These are phyloP conservation scores for Mechanitis messenoides DNA, from an alignment of 2,888 invertebrate species.

Conservation along the genomic window DNA sequence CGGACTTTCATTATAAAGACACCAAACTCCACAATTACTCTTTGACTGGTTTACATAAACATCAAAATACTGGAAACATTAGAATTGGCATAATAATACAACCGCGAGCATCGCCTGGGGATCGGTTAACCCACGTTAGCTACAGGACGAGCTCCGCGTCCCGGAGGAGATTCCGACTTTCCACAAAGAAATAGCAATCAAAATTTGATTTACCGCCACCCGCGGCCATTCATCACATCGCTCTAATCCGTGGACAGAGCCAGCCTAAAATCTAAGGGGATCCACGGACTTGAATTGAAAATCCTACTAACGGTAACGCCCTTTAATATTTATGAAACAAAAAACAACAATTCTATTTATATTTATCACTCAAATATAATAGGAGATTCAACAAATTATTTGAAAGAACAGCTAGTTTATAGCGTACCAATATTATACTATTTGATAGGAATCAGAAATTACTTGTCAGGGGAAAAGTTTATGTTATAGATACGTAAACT, in stretches of 20 bases:
- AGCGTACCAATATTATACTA: too few species aligned
- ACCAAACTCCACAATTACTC: neutral
- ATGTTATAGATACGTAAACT: too few species aligned
- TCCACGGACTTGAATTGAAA: constrained; percentile 69
- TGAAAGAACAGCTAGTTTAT: too few species aligned
- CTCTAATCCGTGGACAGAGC: constrained; percentile 69
- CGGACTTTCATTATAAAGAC: too few species aligned
- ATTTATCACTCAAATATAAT: neutral
- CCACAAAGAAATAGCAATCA: constrained; percentile 76
- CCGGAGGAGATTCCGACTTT: constrained; percentile 65
- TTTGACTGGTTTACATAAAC: neutral
- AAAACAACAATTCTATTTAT: constrained; percentile 43
- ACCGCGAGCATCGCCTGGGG: constrained; percentile 55
- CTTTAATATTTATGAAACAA: constrained; percentile 71
- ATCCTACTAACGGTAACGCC: constrained; percentile 56
- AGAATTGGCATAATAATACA: constrained; percentile 53
- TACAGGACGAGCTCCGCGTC: constrained; percentile 48
- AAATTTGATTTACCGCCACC: constrained; percentile 77
- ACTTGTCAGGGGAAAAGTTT: too few species aligned
- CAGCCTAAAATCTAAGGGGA: constrained; percentile 70
- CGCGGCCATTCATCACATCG: constrained; percentile 71
- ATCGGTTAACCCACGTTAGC: constrained; percentile 68
- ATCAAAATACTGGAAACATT: constrained; percentile 39
- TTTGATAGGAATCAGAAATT: too few species aligned
- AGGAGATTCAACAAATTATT: too few species aligned